phyloP scores from a whole-genome alignment of 2,113 vertebrate species.

The Panthera uncia region DNA sequence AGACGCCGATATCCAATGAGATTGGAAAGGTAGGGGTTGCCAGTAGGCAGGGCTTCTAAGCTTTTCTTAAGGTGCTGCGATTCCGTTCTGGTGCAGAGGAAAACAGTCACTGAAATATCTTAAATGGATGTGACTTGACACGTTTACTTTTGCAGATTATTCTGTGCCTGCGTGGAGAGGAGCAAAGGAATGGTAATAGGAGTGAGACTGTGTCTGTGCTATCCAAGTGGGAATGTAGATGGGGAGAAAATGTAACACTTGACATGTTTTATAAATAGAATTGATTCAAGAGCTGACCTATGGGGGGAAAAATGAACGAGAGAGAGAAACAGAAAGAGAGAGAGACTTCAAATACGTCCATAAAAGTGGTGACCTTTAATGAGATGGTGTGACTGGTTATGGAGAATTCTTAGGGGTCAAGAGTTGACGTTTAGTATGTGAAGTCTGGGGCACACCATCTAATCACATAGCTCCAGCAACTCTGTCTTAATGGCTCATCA shows the following conservation, averaged over 20 bases:
- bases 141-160: background rate
- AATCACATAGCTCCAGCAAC: background rate
- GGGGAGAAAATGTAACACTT: background rate
- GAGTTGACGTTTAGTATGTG: no score
- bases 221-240: background rate
- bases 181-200: background rate
- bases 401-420: background rate
- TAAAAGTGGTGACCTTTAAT: background rate
- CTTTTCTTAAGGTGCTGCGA: no score
- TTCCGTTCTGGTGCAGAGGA: background rate
- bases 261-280: background rate
- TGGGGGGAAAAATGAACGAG: background rate
- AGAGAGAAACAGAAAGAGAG: no score
- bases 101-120: background rate
- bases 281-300: background rate
- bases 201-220: background rate
- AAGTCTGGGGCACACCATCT: background rate
- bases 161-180: background rate
- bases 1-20: background rate
- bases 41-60: background rate
- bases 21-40: background rate
- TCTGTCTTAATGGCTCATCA: background rate
- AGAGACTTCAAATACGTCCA: fast-evolving
- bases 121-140: background rate
- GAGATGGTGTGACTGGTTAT: background rate